Base-by-base conservation (phyloP, 2,797 vertebrate species). In the Rhinella marina region DNA sequence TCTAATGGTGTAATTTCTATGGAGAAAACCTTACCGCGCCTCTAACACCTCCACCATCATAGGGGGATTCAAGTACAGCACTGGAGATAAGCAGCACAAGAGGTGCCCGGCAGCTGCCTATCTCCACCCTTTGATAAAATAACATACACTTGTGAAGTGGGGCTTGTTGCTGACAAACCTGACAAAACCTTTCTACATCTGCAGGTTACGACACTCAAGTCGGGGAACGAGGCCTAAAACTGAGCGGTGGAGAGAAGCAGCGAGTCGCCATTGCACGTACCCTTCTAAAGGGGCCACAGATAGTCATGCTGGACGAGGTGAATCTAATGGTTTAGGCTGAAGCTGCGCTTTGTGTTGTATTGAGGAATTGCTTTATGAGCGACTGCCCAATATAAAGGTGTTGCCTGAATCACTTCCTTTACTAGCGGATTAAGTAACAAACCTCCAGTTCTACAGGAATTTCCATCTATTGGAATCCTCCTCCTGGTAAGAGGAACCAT, bases 241-340 rank as follows among this genome's bases (percentile, higher is more conserved):
- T 99, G 91, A 99, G 98, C 0, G 98, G 98, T 7, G 98, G 98
- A 19, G 98, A 99, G 94, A 99, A 99, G 92, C 98, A 99, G 91
- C 95, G 98, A 0, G 96, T 99, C 0, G 98, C 98, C 89, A 99
- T 99, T 0, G 98, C 98, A 56, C 96, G 98, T 73, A 98, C 98
- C 10, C 97, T 99, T 91, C 96, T 99, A 87, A 99, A 99, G 92
- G 96, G 95, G 0, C 98, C 98, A 0, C 93, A 92, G 92, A 97
- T 99, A 91, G 94, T 99, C 87, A 95, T 99, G 76, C 94, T 99
- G 86, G 98, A 99, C 13, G 98, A 99, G 97, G 98, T 99, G 90
- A 93, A 0, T 7, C 8, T 41, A 16, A 11, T 1, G 70, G 2
- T 23, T 48, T 25, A 21, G 1, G 21, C 19, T 10, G 19, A 0